A percentile compares a stretch with the other conserved stretches of the same genome.
Evolutionary conservation across 2,888 invertebrate species (phyloP).

Genomic region (Hyppa rectilinea): DNA sequence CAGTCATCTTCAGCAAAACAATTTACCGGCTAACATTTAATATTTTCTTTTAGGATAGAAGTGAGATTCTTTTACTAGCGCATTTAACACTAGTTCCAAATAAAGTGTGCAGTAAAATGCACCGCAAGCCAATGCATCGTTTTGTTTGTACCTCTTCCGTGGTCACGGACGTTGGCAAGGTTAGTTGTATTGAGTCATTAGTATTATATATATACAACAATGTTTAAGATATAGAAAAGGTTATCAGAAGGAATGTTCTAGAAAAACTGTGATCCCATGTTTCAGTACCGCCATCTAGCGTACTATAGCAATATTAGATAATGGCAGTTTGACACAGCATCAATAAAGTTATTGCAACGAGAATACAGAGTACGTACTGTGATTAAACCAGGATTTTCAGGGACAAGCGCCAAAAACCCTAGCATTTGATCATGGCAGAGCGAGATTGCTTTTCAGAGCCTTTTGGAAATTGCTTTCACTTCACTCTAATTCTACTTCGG

Average conservation of each 20-base stretch:
- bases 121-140: slow-evolving; percentile 68
- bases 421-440: too few relatives aligned
- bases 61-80: slow-evolving; percentile 8
- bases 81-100: slow-evolving; percentile 29
- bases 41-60: slow-evolving; percentile 9
- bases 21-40: background rate
- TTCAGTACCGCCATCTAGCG: background rate
- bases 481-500: too few relatives aligned
- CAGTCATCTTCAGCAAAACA: background rate
- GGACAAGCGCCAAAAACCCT: too few relatives aligned
- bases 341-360: too few relatives aligned
- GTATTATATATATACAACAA: background rate
- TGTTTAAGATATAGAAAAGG: background rate
- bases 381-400: too few relatives aligned
- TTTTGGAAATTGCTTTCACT: too few relatives aligned
- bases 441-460: too few relatives aligned
- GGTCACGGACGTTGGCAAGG: slow-evolving; percentile 72
- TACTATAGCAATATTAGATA: background rate
- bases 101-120: slow-evolving; percentile 64
- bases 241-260: background rate
- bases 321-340: background rate
- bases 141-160: slow-evolving; percentile 76
- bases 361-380: too few relatives aligned
- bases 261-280: background rate
- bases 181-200: slow-evolving; percentile 37